Base-by-base conservation (phyloP, 2,888 invertebrate species). In the Leucophora obtusa region DNA sequence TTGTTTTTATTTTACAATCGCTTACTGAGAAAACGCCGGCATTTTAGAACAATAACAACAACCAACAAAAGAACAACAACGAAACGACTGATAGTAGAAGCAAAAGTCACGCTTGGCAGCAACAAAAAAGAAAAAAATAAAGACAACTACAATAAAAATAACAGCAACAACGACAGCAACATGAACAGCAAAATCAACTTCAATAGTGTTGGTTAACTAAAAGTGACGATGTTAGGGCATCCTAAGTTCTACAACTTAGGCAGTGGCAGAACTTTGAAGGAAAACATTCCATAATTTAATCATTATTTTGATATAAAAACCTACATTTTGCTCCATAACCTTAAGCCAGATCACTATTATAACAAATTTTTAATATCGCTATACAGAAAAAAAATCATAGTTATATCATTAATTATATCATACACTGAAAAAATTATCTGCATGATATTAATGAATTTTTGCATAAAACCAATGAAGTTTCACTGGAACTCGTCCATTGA, bases 101-200 rank as follows among this genome's bases (percentile, higher is more conserved):
- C 65, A 81, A 81, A 81, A 81, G 81, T 81, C 81, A 81, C 81
- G 81, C 77, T 81, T 81, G 81, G 81, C 73, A 77, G 77, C 70
- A 73, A 73, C 63, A 72, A 54, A 58, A 70, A 56, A n/a, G 18
- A 76, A 59, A 56, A 79, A 54, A 38, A 59, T 7, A 10, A 47
- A 60, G 17, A 47, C 53, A 75, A 18, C 58, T 72, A 66, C 60
- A 78, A 56, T n/a, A 77, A 66, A 43, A 59, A 33, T 24, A 7
- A 54, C 47, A 75, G 24, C 58, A 78, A 66, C 53, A 59, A 33
- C 35, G 28, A 54, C 47, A 75, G 24, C 58, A 78, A 66, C 60
- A 78, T 62, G 18, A 77, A 66, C 47, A 59, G 33, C 35, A 74
- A 47, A 76, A 78, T 17, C 50, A 56, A 63, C 28, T 51, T 56